These are phyloP conservation scores for Drosophila neonasuta DNA, from an alignment of 2,888 invertebrate genomes.

Conservation along the genomic window DNA sequence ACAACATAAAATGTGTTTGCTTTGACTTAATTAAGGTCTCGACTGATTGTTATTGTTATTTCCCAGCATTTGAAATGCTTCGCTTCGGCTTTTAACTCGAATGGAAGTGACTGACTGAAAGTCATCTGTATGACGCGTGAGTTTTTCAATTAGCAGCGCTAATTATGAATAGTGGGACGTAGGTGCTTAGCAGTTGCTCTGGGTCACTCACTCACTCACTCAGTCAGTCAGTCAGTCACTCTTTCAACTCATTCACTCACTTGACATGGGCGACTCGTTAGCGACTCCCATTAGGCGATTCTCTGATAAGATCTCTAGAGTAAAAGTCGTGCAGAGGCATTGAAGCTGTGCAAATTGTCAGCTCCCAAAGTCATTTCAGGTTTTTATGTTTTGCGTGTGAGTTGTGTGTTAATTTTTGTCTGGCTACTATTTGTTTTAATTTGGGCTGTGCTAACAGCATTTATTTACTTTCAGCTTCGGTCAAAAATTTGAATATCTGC, in stretches of 20 bases:
- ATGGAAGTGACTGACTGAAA: conserved; percentile 2
- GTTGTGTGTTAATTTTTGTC: conserved; percentile 49
- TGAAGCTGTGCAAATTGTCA: conserved; percentile 11
- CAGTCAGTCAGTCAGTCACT: conserved; percentile 6
- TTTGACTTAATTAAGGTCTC: conserved; percentile 58
- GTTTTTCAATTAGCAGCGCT: conserved; percentile 66
- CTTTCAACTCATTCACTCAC: conserved; percentile 30
- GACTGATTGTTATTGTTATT: conserved; percentile 39
- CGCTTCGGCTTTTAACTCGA: no score
- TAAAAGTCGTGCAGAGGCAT: conserved; percentile 8
- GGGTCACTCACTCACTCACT: conserved; percentile 23
- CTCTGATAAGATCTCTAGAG: conserved; percentile 10
- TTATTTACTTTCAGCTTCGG: conserved; percentile 20
- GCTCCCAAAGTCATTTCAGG: conserved; percentile 36
- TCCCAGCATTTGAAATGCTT: conserved; percentile 3
- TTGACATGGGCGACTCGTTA: conserved; percentile 44
- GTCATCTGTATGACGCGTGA: conserved; percentile 44
- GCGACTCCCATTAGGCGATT: conserved; percentile 34
- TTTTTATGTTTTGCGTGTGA: conserved; percentile 52
- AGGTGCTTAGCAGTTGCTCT: conserved; percentile 40
- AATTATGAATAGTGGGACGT: conserved; percentile 56
- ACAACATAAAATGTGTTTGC: conserved; percentile 18
- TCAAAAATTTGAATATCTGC: conserved; percentile 46
- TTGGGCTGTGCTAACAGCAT: conserved; percentile 16
- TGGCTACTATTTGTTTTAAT: conserved; percentile 36